Evolutionary conservation across 2,113 vertebrate species (phyloP).

Genomic region (Beaufortia kweichowensis): DNA sequence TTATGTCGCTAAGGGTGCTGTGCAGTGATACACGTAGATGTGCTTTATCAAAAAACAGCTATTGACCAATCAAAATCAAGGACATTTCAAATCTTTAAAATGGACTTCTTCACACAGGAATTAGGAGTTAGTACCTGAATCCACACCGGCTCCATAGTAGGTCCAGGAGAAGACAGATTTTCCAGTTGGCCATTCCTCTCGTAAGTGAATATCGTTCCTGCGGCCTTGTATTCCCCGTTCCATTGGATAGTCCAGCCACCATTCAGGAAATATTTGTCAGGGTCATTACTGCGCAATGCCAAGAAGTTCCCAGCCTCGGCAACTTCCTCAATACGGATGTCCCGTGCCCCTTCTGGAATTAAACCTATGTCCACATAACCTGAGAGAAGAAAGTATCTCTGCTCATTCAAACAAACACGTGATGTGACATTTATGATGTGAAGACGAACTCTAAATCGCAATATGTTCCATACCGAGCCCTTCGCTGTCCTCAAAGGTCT

Average conservation of each 20-base stretch:
- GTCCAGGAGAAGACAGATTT: constrained; percentile 90
- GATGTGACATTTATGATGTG: not conserved
- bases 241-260: constrained; percentile 96
- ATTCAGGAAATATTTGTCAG: constrained; percentile 89
- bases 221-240: constrained; percentile 90
- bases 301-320: constrained; percentile 89
- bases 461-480: constrained; percentile 79
- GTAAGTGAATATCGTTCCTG: constrained; percentile 92
- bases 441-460: too few species aligned
- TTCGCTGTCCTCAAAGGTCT: constrained; percentile 84
- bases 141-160: constrained; percentile 89
- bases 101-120: too few species aligned
- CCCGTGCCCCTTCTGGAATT: constrained; percentile 86
- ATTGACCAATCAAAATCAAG: too few species aligned
- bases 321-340: constrained; percentile 88
- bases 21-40: too few species aligned
- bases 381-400: constrained; percentile 56
- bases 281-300: constrained; percentile 84
- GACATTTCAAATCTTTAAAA: too few species aligned
- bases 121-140: constrained; percentile 81
- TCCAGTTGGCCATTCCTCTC: constrained; percentile 84
- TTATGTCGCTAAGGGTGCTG: too few species aligned
- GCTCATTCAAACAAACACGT: constrained; percentile 1
- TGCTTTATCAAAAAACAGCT: too few species aligned
- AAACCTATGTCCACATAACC: constrained; percentile 92